A percentile compares a stretch with the other conserved stretches of the same genome.
Conservation (phyloP, 2,113 vertebrate species). For the Rhinopomastus cyanomelas region DNA sequence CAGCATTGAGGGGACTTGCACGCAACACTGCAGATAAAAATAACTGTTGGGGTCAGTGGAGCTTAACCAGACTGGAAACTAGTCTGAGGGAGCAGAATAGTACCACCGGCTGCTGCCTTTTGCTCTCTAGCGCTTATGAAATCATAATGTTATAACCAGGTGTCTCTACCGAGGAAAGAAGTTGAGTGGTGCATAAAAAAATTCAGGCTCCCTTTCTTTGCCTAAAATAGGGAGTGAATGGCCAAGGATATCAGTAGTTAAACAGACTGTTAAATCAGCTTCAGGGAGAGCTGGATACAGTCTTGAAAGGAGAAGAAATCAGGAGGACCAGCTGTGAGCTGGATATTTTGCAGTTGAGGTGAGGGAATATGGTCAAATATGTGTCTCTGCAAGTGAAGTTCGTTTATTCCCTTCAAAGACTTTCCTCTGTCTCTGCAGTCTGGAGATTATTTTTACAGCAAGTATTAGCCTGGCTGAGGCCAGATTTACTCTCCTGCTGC, state of each 20-base stretch:
- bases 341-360: conserved; percentile 41
- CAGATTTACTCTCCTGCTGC: not conserved
- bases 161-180: not conserved
- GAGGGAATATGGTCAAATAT: conserved; percentile 52
- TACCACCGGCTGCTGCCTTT: not conserved
- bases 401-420: conserved; percentile 19
- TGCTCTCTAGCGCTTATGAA: not conserved
- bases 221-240: not conserved
- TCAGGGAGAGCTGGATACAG: not conserved
- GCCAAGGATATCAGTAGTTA: not conserved
- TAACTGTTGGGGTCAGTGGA: not conserved
- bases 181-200: not conserved
- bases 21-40: not conserved
- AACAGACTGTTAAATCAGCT: not conserved
- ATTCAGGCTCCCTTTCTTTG: not conserved
- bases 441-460: not conserved
- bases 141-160: conserved; percentile 21
- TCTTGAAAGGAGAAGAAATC: conserved; percentile 30
- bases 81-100: not conserved
- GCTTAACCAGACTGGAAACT: conserved; percentile 9
- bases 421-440: not conserved
- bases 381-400: not conserved
- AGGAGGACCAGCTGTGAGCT: conserved; percentile 36
- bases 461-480: not conserved
- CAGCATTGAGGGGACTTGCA: not conserved